A percentile compares a stretch with the other conserved stretches of the same genome.
Evolutionary conservation across 92 coral and sea anemone species (phyloP).

Genomic region (Zoanthus solanderi): DNA sequence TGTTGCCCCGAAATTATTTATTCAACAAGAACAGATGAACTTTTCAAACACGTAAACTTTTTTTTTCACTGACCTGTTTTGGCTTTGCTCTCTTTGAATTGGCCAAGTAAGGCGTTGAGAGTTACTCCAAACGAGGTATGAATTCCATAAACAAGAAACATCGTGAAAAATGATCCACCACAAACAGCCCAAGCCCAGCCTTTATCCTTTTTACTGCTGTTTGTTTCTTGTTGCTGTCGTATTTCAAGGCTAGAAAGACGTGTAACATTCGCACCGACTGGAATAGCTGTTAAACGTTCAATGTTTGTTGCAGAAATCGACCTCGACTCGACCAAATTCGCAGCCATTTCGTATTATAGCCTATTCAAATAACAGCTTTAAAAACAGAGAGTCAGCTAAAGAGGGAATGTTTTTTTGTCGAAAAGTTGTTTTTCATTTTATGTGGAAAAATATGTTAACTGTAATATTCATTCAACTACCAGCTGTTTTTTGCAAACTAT

Average conservation of each 20-base stretch:
- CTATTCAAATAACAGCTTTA: neutral
- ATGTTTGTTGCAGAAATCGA: constrained; percentile 74
- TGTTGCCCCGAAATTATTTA: neutral
- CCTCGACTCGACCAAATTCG: constrained; percentile 14
- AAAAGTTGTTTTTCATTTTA: neutral
- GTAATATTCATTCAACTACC: constrained; percentile 1
- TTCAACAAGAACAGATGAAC: too few species aligned
- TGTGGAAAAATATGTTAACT: neutral
- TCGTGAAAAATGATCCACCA: constrained; percentile 79
- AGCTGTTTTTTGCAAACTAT: neutral
- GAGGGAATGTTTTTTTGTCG: neutral
- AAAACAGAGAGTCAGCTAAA: neutral
- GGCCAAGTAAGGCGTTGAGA: constrained; percentile 73
- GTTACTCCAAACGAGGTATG: constrained; percentile 90
- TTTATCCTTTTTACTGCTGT: constrained; percentile 50
- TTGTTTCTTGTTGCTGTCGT: constrained; percentile 49
- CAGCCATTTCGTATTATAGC: constrained; percentile 18
- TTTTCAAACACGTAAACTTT: neutral
- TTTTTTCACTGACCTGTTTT: constrained; percentile 73
- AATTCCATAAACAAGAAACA: constrained; percentile 88
- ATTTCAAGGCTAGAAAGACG: constrained; percentile 68
- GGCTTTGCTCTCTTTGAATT: constrained; percentile 81
- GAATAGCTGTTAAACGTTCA: constrained; percentile 77
- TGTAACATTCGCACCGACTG: constrained; percentile 82
- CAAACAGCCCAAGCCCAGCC: constrained; percentile 91